Conservation (phyloP, 2,113 vertebrate species). For the Cheirogaleus medius region DNA sequence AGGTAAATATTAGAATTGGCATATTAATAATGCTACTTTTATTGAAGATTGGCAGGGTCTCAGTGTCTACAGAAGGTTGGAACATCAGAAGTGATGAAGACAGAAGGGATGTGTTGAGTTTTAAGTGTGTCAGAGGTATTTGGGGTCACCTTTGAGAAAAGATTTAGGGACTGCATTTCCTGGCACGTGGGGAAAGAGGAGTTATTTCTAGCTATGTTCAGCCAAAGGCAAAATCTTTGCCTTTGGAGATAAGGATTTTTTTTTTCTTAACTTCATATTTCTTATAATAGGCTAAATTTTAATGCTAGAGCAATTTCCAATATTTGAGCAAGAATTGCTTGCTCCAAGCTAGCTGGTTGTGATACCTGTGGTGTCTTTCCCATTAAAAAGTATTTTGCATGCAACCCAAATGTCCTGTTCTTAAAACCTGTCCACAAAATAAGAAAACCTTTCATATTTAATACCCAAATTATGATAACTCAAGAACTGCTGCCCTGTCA, state of each 20-base stretch:
- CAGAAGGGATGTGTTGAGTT: neutral
- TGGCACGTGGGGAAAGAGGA: neutral
- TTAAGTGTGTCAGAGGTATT: neutral
- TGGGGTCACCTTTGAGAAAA: neutral
- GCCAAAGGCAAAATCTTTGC: conserved; percentile 42
- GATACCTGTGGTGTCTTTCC: neutral
- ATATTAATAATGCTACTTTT: neutral
- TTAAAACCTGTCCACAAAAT: neutral
- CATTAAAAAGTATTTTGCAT: neutral
- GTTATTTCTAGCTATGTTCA: neutral
- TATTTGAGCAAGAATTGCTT: neutral
- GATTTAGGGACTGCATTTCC: neutral
- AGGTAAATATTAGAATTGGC: neutral
- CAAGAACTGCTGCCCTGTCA: neutral
- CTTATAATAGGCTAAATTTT: conserved; percentile 4
- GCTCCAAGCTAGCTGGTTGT: neutral
- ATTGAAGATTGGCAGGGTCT: neutral
- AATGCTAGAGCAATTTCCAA: conserved; percentile 5
- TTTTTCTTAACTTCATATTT: neutral
- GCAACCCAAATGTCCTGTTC: neutral
- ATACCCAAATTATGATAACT: neutral
- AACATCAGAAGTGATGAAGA: neutral
- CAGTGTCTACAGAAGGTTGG: neutral
- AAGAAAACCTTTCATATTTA: neutral
- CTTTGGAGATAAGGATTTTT: conserved; percentile 18